Conservation (phyloP, 1,140 invertebrate species). For the Bombus sylvicola region DNA sequence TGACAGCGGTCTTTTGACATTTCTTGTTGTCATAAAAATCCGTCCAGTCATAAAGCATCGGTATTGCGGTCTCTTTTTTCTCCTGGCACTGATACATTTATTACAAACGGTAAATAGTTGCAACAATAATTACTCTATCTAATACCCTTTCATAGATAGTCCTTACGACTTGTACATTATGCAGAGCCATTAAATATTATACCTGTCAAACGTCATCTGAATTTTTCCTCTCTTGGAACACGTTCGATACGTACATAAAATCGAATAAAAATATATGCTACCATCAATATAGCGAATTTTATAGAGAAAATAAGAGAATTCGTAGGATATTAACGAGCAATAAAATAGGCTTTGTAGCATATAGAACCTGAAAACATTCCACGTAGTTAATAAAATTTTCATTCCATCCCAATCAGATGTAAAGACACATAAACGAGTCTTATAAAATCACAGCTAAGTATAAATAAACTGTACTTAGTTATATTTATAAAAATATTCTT, state of each 20-base stretch:
- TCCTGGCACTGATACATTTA: not conserved
- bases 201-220: not conserved
- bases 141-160: not conserved
- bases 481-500: too few species aligned
- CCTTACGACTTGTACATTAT: too few species aligned
- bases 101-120: not conserved
- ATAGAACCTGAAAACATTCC: not conserved
- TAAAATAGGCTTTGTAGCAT: not conserved
- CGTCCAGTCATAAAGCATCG: slow-evolving; percentile 22
- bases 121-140: not conserved
- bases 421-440: too few species aligned
- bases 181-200: too few species aligned
- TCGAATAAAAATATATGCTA: not conserved
- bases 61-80: not conserved
- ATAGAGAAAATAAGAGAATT: not conserved
- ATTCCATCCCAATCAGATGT: too few species aligned
- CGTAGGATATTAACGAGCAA: not conserved
- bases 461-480: too few species aligned
- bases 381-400: not conserved
- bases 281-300: not conserved
- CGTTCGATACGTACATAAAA: not conserved
- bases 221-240: not conserved
- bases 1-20: slow-evolving; percentile 34
- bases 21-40: slow-evolving; percentile 29
- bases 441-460: too few species aligned